phyloP scores from a whole-genome alignment of 2,797 vertebrate genomes.

The Australoheros facetus region DNA sequence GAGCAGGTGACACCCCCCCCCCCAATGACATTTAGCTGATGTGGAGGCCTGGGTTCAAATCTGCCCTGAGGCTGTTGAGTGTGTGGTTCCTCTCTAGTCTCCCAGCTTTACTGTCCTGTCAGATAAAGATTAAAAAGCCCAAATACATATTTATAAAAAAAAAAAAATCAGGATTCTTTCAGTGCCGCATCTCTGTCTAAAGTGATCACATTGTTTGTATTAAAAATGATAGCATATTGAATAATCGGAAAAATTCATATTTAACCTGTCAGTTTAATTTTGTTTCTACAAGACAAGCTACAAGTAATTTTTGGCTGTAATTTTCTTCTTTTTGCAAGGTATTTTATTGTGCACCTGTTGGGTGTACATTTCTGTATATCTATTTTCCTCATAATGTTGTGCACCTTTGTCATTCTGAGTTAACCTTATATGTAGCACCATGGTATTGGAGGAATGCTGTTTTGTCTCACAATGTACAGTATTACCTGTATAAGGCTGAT shows the following conservation, averaged over 20 bases:
- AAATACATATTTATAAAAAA: background rate
- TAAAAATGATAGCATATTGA: background rate
- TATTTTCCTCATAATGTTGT: too few relatives aligned
- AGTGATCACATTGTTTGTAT: background rate
- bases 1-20: background rate
- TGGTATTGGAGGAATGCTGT: too few relatives aligned
- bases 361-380: background rate
- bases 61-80: too few relatives aligned
- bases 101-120: background rate
- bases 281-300: background rate
- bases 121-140: background rate
- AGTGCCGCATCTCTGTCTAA: background rate
- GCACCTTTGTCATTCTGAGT: too few relatives aligned
- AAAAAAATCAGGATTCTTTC: background rate
- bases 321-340: background rate
- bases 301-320: background rate
- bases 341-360: background rate
- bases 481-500: background rate
- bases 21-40: background rate
- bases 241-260: background rate
- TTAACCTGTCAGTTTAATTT: background rate
- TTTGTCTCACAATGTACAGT: background rate
- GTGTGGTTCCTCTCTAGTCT: too few relatives aligned
- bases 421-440: too few relatives aligned
- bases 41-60: background rate